Evolutionary conservation across 2,888 invertebrate genomes (phyloP), one percentile per base, ranked within the genome.

Genomic region (Drosophila barbarae): DNA sequence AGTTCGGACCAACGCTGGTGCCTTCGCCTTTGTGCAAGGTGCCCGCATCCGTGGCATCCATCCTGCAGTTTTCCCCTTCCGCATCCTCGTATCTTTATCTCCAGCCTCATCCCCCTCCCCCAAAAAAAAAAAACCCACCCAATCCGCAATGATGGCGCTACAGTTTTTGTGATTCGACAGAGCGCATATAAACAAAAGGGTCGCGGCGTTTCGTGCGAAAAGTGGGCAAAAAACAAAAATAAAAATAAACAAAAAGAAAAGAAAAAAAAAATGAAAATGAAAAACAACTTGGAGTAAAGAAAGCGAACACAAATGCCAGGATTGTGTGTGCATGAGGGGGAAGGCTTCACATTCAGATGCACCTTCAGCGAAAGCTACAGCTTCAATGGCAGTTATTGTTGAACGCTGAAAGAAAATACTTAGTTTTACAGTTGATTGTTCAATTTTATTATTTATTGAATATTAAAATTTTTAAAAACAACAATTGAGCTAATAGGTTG

Each of bases 121-220:
- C 12, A 2, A 3, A 3, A 23, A 23, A 23, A 26, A 26, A n/a
- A 35, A 9, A 34, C 52, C 53, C 23, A 56, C 42, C 46, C 46
- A 47, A 47, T 47, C 30, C 46, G 47, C 41, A 50, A 64, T 68
- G 57, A 63, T 63, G 73, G 74, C 56, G 74, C 78, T 73, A 68
- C 63, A 77, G 70, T 79, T 79, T 82, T 79, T 79, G 72, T 82
- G 80, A 80, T 74, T 77, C 76, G 69, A 50, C 68, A 60, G 61
- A 80, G 83, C 80, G 79, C 77, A 77, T 74, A 80, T 80, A 82
- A 79, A 79, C 83, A 83, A 79, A 79, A 80, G 74, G 72, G 70
- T 82, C 42, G 58, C 61, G 55, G 67, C 58, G 58, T 60, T 53
- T 67, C 74, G 51, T 69, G 59, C 65, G 54, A 51, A 57, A 52